Evolutionary conservation across 2,888 invertebrate species (phyloP).

Genomic region (Odontocerum albicorne): DNA sequence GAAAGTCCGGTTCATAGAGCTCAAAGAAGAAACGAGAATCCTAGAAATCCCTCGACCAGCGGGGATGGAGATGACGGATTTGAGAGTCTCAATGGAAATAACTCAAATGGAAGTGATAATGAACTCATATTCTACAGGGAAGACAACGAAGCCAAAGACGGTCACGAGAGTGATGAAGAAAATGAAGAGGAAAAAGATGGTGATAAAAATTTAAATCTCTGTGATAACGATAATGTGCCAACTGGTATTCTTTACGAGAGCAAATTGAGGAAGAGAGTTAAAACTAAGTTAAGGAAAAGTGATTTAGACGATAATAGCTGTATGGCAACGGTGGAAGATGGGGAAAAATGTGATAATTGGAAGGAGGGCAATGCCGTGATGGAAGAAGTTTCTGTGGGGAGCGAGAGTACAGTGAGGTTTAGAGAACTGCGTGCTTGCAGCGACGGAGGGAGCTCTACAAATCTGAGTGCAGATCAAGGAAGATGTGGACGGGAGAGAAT

Average conservation of each 20-base stretch:
- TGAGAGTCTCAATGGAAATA: conserved; percentile 82
- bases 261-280: conserved; percentile 17
- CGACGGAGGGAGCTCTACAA: conserved; percentile 33
- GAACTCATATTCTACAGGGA: conserved; percentile 23
- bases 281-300: neutral
- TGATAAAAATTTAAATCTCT: conserved; percentile 40
- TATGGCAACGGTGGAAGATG: neutral
- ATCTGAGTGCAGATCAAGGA: conserved; percentile 34
- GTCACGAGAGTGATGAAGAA: conserved; percentile 45
- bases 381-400: conserved; percentile 25
- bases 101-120: conserved; percentile 65
- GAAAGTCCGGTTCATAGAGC: conserved; percentile 14
- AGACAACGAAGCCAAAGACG: conserved; percentile 20
- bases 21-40: conserved; percentile 11
- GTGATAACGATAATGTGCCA: conserved; percentile 12
- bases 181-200: conserved; percentile 51
- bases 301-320: conserved; percentile 7
- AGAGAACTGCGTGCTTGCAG: conserved; percentile 21
- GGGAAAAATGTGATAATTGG: conserved; percentile 6
- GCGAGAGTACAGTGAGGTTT: conserved; percentile 27
- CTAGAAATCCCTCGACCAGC: conserved; percentile 4
- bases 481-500: conserved; percentile 48
- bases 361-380: conserved; percentile 8
- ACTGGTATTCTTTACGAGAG: conserved; percentile 23
- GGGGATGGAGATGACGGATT: conserved; percentile 76